Conservation (phyloP, 2,113 vertebrate genomes). For the Lamprotornis superbus region DNA sequence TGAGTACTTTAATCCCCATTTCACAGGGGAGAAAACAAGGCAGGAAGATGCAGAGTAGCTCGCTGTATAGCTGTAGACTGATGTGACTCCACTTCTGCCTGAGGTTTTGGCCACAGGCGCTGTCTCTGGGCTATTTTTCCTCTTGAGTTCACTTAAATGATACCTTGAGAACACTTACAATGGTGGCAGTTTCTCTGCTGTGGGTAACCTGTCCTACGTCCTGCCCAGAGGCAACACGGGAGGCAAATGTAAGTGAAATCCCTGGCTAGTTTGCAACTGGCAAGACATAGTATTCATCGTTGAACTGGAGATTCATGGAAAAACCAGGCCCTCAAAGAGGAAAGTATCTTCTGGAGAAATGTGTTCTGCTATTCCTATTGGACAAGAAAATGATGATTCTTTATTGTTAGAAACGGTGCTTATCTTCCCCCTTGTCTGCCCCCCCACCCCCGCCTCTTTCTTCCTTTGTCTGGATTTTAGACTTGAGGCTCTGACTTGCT, state of each 20-base stretch:
- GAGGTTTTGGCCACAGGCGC: background rate
- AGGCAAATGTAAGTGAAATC: background rate
- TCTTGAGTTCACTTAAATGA: background rate
- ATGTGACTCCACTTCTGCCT: background rate
- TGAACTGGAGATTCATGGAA: background rate
- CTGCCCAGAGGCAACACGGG: background rate
- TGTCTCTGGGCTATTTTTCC: background rate
- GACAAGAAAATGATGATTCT: background rate
- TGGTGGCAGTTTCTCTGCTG: background rate
- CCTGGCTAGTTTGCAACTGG: background rate
- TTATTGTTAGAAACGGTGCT: background rate
- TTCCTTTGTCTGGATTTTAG: background rate
- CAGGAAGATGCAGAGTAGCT: background rate
- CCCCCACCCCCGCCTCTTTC: fast-evolving
- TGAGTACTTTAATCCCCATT: fast-evolving
- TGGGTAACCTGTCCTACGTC: background rate
- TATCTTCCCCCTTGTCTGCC: background rate
- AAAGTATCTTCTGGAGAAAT: background rate
- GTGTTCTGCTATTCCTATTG: background rate
- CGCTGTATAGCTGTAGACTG: fast-evolving
- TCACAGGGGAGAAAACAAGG: background rate
- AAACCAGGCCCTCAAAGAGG: background rate
- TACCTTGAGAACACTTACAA: background rate
- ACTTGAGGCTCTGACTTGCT: background rate
- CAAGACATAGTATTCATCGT: background rate